Evolutionary conservation across 1,140 invertebrate genomes (phyloP), one percentile per base, ranked within the genome.

Genomic region (Latrodectus geometricus): DNA sequence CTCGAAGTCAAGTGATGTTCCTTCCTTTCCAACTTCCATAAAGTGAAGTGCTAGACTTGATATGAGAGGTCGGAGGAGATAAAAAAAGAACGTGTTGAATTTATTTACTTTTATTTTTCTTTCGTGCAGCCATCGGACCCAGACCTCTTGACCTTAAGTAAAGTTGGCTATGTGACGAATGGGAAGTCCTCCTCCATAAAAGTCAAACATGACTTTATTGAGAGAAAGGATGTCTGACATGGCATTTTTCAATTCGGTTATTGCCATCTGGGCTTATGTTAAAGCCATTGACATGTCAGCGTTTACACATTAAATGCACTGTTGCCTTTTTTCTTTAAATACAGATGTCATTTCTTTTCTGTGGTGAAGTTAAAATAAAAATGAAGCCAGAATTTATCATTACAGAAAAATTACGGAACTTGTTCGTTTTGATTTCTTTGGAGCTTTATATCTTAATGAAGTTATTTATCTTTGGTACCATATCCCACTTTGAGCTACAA

Each of bases 1-100:
- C 52, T 56, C 54, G 74, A 76, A 76, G 20, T 76, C 52, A 61
- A 76, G 74, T 76, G 74, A 76, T 61, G 54, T 61, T 61, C 54
- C 17, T 35, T 35, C 35, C 35, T 35, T 35, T 35, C 35, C 35
- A 35, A 35, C 35, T 35, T 35, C 35, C 35, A 35, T 14, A 17
- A 61, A 17, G 17, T 14, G 54, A 61, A 61, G 54, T 61, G 54
- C 11, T 61, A 14, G 11, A 61, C 11, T 61, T 61, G 54, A 61
- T 61, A 61, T 23, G 74, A 76, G 52, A 21, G 74, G 54, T 21
- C 52, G 74, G 54, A 76, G 11, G 54, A 52, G 50, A 76, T 61
- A 17, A 56, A 61, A 76, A 76, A 76, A 76, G 21, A 54, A 15
- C 21, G 21, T 61, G 74, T 21, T 14, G 73, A 76, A 5, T 12